These are phyloP conservation scores for Zosterops hypoxanthus DNA, from an alignment of 2,113 vertebrate species.

Conservation along the genomic window DNA sequence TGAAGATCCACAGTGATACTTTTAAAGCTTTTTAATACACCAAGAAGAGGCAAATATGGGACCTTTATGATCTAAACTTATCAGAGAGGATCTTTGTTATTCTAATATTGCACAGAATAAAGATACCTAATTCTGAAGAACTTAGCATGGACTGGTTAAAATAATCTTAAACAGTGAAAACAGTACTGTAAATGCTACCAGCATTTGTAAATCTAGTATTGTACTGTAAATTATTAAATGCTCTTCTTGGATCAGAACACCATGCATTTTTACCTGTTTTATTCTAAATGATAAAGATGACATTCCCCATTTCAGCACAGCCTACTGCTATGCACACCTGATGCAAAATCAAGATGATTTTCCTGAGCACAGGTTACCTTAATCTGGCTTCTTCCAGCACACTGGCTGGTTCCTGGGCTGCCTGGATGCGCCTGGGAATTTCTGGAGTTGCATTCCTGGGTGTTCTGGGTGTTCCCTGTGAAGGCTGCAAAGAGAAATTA, in stretches of 20 bases:
- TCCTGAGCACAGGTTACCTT: conserved; percentile 71
- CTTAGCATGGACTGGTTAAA: not conserved
- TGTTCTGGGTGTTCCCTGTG: conserved; percentile 71
- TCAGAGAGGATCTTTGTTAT: not conserved
- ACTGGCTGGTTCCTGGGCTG: conserved; percentile 77
- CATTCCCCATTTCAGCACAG: not conserved
- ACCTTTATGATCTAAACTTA: not conserved
- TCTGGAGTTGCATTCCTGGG: conserved; percentile 80
- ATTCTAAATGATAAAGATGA: not conserved
- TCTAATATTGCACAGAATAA: not conserved
- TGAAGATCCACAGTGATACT: not conserved
- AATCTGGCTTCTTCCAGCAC: conserved; percentile 87
- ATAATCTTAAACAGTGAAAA: not conserved
- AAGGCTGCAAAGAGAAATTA: conserved; percentile 53
- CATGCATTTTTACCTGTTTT: not conserved
- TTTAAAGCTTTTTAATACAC: not conserved
- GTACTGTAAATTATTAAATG: not conserved
- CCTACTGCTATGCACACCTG: not conserved
- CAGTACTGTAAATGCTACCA: not conserved
- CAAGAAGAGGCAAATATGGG: not conserved
- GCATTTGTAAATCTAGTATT: not conserved
- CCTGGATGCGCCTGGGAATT: conserved; percentile 82
- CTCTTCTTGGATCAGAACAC: not conserved
- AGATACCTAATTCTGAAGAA: not conserved
- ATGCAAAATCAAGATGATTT: not conserved